Evolutionary conservation across 1,140 invertebrate genomes (phyloP).

Genomic region (Cotesia vestalis): DNA sequence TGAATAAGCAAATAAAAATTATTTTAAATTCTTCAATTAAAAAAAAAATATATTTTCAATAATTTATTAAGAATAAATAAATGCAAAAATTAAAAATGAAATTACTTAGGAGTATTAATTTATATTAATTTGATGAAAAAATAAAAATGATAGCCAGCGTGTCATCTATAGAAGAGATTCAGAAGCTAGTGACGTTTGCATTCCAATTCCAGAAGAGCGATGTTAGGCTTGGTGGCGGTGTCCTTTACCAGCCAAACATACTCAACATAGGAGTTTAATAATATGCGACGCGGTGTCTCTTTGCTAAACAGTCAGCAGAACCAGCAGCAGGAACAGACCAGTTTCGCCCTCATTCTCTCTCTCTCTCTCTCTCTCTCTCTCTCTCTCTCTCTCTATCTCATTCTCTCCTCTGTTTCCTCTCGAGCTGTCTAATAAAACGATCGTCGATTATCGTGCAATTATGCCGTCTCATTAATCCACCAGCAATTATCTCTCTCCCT

Average conservation of each 20-base stretch:
- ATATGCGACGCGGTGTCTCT: conserved; percentile 57
- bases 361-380: background rate
- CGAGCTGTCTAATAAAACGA: conserved; percentile 60
- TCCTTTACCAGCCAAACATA: conserved; percentile 59
- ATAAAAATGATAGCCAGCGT: too few relatives aligned
- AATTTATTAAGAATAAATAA: too few relatives aligned
- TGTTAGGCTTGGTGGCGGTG: conserved; percentile 41
- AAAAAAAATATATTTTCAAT: too few relatives aligned
- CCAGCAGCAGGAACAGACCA: background rate
- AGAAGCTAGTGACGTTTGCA: conserved; percentile 51
- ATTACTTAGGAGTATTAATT: too few relatives aligned
- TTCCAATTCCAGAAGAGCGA: conserved; percentile 50
- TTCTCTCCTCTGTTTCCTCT: conserved; percentile 6
- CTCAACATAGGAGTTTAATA: conserved; percentile 53
- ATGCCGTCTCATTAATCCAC: conserved; percentile 66
- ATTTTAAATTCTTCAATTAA: too few relatives aligned
- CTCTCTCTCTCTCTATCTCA: background rate
- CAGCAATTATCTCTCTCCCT: conserved; percentile 54
- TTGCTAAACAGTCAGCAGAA: conserved; percentile 15
- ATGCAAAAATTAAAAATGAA: too few relatives aligned
- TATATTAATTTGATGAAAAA: too few relatives aligned
- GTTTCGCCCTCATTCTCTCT: conserved; percentile 6
- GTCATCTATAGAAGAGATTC: conserved; percentile 38
- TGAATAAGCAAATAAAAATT: too few relatives aligned
- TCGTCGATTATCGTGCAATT: conserved; percentile 65